Evolutionary conservation across 1,140 invertebrate genomes (phyloP).

Genomic region (Arctopsyche grandis): DNA sequence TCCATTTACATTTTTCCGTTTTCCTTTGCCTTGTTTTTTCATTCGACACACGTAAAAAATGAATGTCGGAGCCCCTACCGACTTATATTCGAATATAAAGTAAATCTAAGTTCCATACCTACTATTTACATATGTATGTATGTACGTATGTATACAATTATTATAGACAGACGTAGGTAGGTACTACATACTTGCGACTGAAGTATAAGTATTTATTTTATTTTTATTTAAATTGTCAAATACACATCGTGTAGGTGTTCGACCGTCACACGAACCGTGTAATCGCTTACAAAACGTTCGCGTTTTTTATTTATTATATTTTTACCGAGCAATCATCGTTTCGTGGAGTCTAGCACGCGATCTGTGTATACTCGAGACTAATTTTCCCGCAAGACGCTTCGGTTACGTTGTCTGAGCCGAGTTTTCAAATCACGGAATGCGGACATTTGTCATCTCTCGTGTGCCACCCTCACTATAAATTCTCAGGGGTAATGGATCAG

Average conservation of each 20-base stretch:
- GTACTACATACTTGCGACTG: too few species aligned
- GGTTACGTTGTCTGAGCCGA: not conserved
- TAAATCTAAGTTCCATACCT: not conserved
- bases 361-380: not conserved
- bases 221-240: not conserved
- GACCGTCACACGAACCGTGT: too few species aligned
- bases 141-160: not conserved
- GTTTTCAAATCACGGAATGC: conserved; percentile 29
- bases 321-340: too few species aligned
- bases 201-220: not conserved
- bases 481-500: too few species aligned
- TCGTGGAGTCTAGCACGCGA: not conserved
- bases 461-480: not conserved
- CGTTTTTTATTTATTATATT: too few species aligned
- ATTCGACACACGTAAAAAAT: conserved; percentile 55
- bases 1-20: conserved; percentile 53
- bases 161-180: not conserved
- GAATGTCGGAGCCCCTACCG: conserved; percentile 41
- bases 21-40: conserved; percentile 31
- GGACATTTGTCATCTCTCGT: conserved; percentile 43
- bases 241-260: too few species aligned
- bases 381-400: not conserved
- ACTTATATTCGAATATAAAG: conserved; percentile 25
- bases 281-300: too few species aligned
- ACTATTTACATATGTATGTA: not conserved